Conservation (phyloP, 2,888 invertebrate genomes). For the Polietes domitor region DNA sequence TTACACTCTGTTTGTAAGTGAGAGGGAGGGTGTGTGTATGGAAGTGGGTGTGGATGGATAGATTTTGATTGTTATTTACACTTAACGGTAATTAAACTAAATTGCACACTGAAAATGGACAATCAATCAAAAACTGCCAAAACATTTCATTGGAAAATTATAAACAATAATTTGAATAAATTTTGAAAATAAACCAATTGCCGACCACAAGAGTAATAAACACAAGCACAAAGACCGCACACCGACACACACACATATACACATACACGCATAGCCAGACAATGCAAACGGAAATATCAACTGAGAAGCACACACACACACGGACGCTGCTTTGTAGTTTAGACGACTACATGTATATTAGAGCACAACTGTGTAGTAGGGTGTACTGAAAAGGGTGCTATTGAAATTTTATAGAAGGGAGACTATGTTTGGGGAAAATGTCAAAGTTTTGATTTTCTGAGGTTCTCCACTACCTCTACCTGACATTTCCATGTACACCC, state of each 20-base stretch:
- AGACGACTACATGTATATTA: neutral
- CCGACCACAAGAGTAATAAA: slow-evolving; percentile 37
- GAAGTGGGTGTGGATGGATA: neutral
- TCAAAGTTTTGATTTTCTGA: no score
- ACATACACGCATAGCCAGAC: neutral
- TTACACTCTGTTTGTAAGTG: neutral
- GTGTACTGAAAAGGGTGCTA: no score
- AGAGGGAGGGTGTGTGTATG: neutral
- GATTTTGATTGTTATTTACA: slow-evolving; percentile 53
- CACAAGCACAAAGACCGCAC: neutral
- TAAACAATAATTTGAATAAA: slow-evolving; percentile 44
- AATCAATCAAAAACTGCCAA: slow-evolving; percentile 54
- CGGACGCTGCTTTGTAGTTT: neutral
- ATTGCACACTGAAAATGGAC: slow-evolving; percentile 52
- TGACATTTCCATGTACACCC: no score
- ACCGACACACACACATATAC: neutral
- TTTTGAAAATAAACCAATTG: slow-evolving; percentile 45
- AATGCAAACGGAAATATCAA: neutral
- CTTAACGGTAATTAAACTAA: slow-evolving; percentile 58
- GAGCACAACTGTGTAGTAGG: neutral
- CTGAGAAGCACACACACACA: neutral
- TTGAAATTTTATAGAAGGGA: no score
- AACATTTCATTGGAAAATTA: slow-evolving; percentile 23
- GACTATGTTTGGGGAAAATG: no score
- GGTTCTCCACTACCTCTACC: no score